Base-by-base conservation (phyloP, 2,113 vertebrate genomes). In the Indicator indicator region DNA sequence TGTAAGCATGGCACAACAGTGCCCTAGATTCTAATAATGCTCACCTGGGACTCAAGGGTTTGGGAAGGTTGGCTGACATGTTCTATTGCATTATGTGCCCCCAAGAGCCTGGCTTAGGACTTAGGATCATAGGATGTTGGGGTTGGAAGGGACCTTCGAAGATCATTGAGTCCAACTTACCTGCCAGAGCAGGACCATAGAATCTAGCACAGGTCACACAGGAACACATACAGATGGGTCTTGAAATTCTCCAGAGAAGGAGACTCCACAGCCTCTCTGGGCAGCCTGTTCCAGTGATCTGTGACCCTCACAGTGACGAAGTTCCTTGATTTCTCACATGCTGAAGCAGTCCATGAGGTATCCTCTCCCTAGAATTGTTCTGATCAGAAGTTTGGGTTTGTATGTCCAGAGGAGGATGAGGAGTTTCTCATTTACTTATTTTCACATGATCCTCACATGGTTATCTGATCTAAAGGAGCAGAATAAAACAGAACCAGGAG, bases 41-140 rank as follows among this genome's bases (percentile, higher is more conserved):
- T 27, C 17, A 16, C 33, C 15, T 42, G 40, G 15, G 32, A 32
- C 30, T 54, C 58, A 62, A 76, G 38, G 20, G 4, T 75, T 84
- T 69, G 40, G n/a, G 65, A 69, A 70, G 23, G 32, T 67, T 77
- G 23, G 2, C 36, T 86, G 60, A 27, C 27, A 6, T 8, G 1
- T 72, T 72, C 11, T 67, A 32, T 67, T 24, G 19, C 0, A 0
- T 36, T 1, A 0, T 10, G 9, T 52, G 52, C 40, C 76, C 52
- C 68, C 3, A 2, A 30, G 30, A 62, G 40, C 14, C 48, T 72
- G 55, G 9, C 36, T 42, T 23, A n/a, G 12, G n/a, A n/a, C 52
- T 42, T 42, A 44, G 42, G 42, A 44, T 42, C 42, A 16, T 44
- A 44, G 42, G 42, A 44, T 44, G 42, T 44, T 44, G 42, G 42